Percentiles rank a stretch among this genome's conserved stretches.
phyloP scores from a whole-genome alignment of 2,797 vertebrate genomes.

The Protonibea diacanthus region DNA sequence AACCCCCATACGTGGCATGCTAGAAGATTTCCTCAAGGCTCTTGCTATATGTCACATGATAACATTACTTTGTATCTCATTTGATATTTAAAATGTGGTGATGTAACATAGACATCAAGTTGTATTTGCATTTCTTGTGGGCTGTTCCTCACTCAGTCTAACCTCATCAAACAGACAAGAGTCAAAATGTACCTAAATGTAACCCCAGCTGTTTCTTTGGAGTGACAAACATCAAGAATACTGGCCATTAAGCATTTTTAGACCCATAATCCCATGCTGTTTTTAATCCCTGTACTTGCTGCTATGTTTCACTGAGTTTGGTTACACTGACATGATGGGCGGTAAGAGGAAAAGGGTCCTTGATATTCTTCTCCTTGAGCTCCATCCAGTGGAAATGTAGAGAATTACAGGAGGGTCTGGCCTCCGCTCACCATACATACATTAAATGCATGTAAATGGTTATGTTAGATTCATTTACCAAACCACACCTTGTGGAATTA shows the following conservation, averaged over 20 bases:
- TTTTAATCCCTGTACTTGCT: neutral
- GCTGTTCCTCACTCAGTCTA: neutral
- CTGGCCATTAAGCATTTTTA: neutral
- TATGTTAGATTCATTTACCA: neutral
- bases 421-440: neutral
- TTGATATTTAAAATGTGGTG: neutral
- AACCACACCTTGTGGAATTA: neutral
- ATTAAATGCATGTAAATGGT: neutral
- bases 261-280: neutral
- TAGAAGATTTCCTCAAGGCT: neutral
- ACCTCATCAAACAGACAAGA: neutral
- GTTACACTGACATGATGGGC: neutral
- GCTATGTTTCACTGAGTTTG: neutral
- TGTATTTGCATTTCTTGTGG: neutral
- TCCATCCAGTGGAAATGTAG: conserved; percentile 51
- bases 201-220: neutral
- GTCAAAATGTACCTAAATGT: neutral
- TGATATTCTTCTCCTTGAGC: conserved; percentile 28
- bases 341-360: neutral
- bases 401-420: conserved; percentile 27
- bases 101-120: neutral
- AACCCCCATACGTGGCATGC: too few relatives aligned
- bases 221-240: neutral
- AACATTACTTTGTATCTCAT: neutral
- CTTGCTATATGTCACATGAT: neutral